Evolutionary conservation across 2,888 invertebrate species (phyloP).

Genomic region (Atethmia centrago): DNA sequence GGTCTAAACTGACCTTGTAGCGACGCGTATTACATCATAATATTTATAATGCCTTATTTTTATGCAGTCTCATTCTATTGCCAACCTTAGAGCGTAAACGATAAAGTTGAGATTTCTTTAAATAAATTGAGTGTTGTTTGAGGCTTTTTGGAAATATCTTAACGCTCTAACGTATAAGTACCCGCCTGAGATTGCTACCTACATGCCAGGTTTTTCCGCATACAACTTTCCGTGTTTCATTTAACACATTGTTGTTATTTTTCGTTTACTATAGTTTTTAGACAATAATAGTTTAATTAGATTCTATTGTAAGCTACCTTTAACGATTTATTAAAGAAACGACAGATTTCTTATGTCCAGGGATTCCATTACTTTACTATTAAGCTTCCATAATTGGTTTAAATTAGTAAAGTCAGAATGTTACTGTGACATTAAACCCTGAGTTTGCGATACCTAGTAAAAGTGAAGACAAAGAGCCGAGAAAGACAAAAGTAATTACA

Average conservation of each 20-base stretch:
- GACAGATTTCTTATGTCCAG: background rate
- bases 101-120: constrained; percentile 51
- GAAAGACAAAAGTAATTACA: background rate
- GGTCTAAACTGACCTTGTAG: constrained; percentile 90
- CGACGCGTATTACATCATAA: constrained; percentile 88
- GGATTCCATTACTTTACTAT: background rate
- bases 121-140: constrained; percentile 45
- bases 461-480: too few relatives aligned
- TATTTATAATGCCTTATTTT: constrained; percentile 84
- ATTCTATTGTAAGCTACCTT: background rate
- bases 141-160: constrained; percentile 63
- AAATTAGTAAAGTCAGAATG: too few relatives aligned
- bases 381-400: background rate
- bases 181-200: constrained; percentile 80
- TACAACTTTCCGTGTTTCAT: constrained; percentile 84
- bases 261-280: constrained; percentile 52
- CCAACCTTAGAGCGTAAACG: constrained; percentile 5
- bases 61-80: constrained; percentile 48
- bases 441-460: background rate
- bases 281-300: constrained; percentile 16
- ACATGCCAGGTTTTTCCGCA: constrained; percentile 87
- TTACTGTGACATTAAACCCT: background rate
- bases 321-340: too few relatives aligned
- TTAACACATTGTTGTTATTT: constrained; percentile 70
- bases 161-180: constrained; percentile 78